Conservation (phyloP, 1,140 invertebrate species). For the Euura saliciscinereae region DNA sequence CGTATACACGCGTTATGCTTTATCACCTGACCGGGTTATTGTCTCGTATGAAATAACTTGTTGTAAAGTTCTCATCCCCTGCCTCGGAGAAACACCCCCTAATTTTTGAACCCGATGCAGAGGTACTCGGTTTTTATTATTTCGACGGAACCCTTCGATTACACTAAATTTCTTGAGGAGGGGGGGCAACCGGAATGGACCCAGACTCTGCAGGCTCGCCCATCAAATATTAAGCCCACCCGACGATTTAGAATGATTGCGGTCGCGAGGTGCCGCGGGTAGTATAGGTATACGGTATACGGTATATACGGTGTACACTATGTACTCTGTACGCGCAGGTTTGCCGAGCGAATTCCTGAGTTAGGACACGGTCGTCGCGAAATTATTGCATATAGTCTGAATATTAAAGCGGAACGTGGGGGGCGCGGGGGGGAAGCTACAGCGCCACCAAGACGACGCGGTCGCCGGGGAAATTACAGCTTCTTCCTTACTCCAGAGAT, state of each 20-base stretch:
- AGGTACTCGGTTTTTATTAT: too few species aligned
- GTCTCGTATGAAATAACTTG: constrained; percentile 43
- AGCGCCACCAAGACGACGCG: constrained; percentile 52
- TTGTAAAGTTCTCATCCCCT: constrained; percentile 10
- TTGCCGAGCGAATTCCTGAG: constrained; percentile 7
- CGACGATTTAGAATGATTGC: constrained; percentile 47
- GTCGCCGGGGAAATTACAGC: constrained; percentile 59
- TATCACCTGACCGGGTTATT: constrained; percentile 50
- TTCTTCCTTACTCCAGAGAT: constrained; percentile 53
- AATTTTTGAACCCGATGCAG: too few species aligned
- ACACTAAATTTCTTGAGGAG: too few species aligned
- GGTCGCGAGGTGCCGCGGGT: constrained; percentile 30
- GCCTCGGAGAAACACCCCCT: too few species aligned
- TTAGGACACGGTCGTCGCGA: constrained; percentile 50
- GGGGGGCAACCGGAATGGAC: too few species aligned
- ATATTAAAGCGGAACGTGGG: constrained; percentile 54
- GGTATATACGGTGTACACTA: too few species aligned
- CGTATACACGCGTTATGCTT: constrained; percentile 48
- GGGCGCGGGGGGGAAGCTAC: constrained; percentile 30
- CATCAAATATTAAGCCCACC: constrained; percentile 46
- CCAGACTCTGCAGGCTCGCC: constrained; percentile 25
- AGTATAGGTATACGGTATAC: background rate
- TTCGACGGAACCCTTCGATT: too few species aligned
- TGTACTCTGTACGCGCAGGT: too few species aligned
- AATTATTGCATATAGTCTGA: constrained; percentile 62